phyloP scores from a whole-genome alignment of 1,140 invertebrate genomes.

The Lepidostoma basale region DNA sequence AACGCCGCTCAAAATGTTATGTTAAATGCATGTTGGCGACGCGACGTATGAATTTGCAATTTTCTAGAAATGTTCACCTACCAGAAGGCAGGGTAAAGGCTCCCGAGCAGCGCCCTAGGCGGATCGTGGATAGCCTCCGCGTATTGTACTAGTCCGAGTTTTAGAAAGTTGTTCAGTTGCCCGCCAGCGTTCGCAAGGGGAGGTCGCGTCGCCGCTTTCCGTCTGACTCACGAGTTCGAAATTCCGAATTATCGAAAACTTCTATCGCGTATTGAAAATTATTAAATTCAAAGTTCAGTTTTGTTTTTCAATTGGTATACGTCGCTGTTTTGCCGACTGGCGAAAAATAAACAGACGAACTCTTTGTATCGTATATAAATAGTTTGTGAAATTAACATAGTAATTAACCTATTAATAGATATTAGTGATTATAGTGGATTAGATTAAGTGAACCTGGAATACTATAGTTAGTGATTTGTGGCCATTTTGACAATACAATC shows the following conservation, averaged over 20 bases:
- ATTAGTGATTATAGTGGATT: neutral
- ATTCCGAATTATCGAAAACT: slow-evolving; percentile 5
- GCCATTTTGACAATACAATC: neutral
- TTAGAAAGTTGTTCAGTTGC: slow-evolving; percentile 21
- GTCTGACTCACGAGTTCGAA: neutral
- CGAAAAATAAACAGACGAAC: neutral
- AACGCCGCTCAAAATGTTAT: too few species aligned
- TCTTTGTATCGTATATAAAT: neutral
- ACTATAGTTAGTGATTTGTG: slow-evolving; percentile 1
- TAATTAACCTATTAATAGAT: neutral
- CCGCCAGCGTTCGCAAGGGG: neutral
- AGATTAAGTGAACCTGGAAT: slow-evolving; percentile 2
- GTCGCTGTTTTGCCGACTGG: neutral
- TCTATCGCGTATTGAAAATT: neutral
- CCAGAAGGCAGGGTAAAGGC: too few species aligned
- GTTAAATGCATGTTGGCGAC: too few species aligned
- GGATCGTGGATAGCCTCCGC: neutral
- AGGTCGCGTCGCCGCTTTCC: neutral
- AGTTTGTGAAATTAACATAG: neutral
- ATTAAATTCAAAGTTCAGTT: neutral
- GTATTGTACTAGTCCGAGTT: neutral
- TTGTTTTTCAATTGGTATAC: neutral
- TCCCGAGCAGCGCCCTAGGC: neutral
- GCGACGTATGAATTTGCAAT: too few species aligned
- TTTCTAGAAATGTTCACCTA: too few species aligned